phyloP scores from a whole-genome alignment of 2,888 invertebrate genomes.

The Apotomis turbidana region DNA sequence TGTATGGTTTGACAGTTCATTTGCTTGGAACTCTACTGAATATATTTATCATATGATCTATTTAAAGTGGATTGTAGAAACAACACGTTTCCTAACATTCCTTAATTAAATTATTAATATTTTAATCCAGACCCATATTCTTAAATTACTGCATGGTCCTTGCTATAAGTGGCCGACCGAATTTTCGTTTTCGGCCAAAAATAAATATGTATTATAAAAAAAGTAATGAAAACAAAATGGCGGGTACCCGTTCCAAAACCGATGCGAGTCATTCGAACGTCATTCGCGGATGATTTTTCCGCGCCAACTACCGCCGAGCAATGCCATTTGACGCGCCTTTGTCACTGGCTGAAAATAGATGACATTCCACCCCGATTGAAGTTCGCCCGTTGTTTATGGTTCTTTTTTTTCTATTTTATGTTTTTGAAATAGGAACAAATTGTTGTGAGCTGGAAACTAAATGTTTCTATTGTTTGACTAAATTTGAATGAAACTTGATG shows the following conservation, averaged over 20 bases:
- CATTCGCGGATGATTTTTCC: constrained; percentile 68
- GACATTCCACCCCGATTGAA: constrained; percentile 75
- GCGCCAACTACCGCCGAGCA: constrained; percentile 77
- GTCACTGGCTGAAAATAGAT: constrained; percentile 64
- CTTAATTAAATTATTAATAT: too few relatives aligned
- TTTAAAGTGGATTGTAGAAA: too few relatives aligned
- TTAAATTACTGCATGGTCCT: too few relatives aligned
- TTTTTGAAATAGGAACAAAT: constrained; percentile 42
- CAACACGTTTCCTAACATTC: too few relatives aligned
- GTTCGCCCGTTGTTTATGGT: constrained; percentile 52
- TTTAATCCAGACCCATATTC: too few relatives aligned
- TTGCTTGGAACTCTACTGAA: too few relatives aligned
- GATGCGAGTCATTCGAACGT: constrained; percentile 23
- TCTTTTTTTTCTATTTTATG: constrained; percentile 50
- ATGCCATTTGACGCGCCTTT: constrained; percentile 80
- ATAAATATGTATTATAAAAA: too few relatives aligned
- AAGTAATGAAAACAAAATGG: constrained; percentile 11
- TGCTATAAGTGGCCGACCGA: too few relatives aligned
- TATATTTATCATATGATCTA: too few relatives aligned
- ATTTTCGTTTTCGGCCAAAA: too few relatives aligned
- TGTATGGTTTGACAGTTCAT: too few relatives aligned
- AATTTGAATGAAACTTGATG: background rate
- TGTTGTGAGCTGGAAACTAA: background rate
- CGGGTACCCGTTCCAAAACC: constrained; percentile 25
- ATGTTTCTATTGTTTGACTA: background rate